A percentile compares a stretch with the other conserved stretches of the same genome.
Evolutionary conservation across 2,888 invertebrate genomes (phyloP).

Genomic region (Erebia palarica): DNA sequence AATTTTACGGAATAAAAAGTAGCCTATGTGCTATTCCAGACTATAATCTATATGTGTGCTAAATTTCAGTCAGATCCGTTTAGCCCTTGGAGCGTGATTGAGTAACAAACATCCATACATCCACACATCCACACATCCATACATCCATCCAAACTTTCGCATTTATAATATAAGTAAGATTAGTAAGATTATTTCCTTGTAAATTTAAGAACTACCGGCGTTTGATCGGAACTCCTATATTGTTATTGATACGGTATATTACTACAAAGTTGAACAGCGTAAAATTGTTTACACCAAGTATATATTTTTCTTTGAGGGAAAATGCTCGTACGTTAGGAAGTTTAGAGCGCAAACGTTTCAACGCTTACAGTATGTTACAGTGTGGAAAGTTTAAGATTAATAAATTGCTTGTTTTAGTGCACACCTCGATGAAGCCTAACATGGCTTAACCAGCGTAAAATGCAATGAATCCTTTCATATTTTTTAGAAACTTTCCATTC

Average conservation of each 20-base stretch:
- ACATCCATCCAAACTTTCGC: too few relatives aligned
- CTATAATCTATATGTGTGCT: too few relatives aligned
- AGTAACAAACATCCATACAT: too few relatives aligned
- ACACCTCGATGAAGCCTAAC: background rate
- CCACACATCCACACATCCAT: too few relatives aligned
- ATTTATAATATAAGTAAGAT: too few relatives aligned
- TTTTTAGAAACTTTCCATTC: background rate
- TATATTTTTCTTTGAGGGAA: constrained; percentile 26
- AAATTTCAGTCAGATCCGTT: too few relatives aligned
- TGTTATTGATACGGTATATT: constrained; percentile 13
- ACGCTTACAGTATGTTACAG: constrained; percentile 11
- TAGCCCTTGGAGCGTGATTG: too few relatives aligned
- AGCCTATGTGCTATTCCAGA: too few relatives aligned
- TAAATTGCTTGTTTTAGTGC: constrained; percentile 10
- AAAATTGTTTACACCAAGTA: constrained; percentile 21
- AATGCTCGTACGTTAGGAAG: constrained; percentile 26
- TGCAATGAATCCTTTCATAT: background rate
- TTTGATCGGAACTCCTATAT: constrained; percentile 4
- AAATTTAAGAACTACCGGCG: background rate
- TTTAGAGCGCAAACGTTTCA: constrained; percentile 18
- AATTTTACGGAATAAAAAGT: too few relatives aligned
- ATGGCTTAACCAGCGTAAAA: background rate
- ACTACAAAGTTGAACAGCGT: constrained; percentile 16
- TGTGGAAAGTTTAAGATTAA: constrained; percentile 15
- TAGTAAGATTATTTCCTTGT: too few relatives aligned